A percentile compares a stretch with the other conserved stretches of the same genome.
These are phyloP conservation scores for Boulengeromyrus knoepffleri DNA, from an alignment of 2,113 vertebrate species.

Conservation along the genomic window DNA sequence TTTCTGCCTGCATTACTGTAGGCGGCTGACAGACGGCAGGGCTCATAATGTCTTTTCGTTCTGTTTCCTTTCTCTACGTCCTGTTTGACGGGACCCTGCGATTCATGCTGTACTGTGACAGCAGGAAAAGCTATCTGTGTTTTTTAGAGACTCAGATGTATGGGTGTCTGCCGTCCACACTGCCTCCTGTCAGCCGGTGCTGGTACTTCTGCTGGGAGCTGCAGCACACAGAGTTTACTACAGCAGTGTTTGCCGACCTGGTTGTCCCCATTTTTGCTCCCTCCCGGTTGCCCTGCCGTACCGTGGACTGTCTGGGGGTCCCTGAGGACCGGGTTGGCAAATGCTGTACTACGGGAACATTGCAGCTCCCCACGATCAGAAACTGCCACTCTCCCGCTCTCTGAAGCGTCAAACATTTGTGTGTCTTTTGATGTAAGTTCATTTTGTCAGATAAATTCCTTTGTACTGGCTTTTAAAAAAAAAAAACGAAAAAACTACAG, in stretches of 20 bases:
- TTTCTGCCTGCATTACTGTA: not conserved
- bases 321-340: not conserved
- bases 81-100: not conserved
- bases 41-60: not conserved
- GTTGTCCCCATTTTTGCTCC: not conserved
- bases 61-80: not conserved
- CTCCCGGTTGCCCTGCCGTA: not conserved
- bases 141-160: not conserved
- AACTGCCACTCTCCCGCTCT: not conserved
- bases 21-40: not conserved
- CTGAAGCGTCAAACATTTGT: conserved; percentile 21
- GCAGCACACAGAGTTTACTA: not conserved
- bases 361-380: not conserved
- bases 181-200: not conserved
- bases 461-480: conserved; percentile 65
- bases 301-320: not conserved
- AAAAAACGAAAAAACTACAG: conserved; percentile 37
- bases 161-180: not conserved
- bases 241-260: not conserved
- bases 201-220: not conserved
- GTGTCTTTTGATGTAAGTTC: conserved; percentile 70
- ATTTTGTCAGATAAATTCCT: conserved; percentile 68
- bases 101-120: not conserved
- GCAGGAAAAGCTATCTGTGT: not conserved
- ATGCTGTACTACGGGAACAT: not conserved